Evolutionary conservation across 2,113 vertebrate species (phyloP).

Genomic region (Eurystomus gularis): DNA sequence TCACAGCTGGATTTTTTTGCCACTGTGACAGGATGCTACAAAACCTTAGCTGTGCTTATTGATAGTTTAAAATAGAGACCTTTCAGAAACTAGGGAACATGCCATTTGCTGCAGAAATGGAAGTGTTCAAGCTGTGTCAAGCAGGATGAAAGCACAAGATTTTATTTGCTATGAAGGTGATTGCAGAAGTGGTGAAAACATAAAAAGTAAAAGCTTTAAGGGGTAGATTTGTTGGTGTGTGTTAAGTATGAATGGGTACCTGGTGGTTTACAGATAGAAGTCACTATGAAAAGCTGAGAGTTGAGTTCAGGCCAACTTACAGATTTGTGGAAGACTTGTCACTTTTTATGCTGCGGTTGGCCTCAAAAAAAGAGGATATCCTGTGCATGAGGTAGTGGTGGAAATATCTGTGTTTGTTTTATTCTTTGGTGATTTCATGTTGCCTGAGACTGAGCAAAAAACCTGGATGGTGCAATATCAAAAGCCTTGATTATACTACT

Average conservation of each 20-base stretch:
- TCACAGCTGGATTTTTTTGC: not conserved
- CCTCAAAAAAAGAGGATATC: not conserved
- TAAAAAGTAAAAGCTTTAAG: not conserved
- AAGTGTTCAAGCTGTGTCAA: slow-evolving; percentile 29
- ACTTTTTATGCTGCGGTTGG: not conserved
- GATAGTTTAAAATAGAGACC: not conserved
- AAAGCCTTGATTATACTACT: not conserved
- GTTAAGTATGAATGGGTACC: not conserved
- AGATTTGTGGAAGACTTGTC: not conserved
- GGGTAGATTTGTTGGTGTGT: not conserved
- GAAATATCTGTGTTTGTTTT: not conserved
- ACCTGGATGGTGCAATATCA: not conserved
- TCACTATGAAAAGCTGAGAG: not conserved
- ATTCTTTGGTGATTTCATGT: not conserved
- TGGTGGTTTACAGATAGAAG: not conserved
- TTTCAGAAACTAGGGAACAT: not conserved
- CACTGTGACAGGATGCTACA: not conserved
- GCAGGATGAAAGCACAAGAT: not conserved
- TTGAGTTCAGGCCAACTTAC: not conserved
- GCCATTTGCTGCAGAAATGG: not conserved
- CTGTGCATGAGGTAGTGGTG: not conserved
- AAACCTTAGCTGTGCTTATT: not conserved
- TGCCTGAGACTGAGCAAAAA: not conserved
- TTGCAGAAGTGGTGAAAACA: not conserved
- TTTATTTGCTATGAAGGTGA: not conserved